A percentile compares a stretch with the other conserved stretches of the same genome.
phyloP scores from a whole-genome alignment of 2,888 invertebrate genomes.

The Pharmacophagus antenor region DNA sequence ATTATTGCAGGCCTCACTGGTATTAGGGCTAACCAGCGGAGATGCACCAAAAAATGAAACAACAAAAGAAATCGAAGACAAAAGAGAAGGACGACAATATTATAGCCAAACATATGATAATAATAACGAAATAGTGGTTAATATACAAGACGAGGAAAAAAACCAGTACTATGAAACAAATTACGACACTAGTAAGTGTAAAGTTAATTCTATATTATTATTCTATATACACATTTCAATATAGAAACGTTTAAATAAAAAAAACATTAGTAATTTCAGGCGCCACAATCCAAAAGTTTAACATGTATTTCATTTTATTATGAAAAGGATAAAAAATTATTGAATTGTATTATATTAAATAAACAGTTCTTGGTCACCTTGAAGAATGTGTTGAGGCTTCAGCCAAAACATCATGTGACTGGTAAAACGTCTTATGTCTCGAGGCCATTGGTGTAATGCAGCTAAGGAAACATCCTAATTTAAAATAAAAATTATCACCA shows the following conservation, averaged over 20 bases:
- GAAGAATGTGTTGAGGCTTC: too few relatives aligned
- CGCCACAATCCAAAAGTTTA: too few relatives aligned
- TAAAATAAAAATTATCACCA: too few relatives aligned
- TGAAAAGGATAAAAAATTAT: too few relatives aligned
- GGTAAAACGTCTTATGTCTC: too few relatives aligned
- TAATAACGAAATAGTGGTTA: constrained; percentile 84
- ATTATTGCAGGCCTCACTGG: constrained; percentile 65
- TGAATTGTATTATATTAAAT: too few relatives aligned
- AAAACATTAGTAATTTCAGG: neutral
- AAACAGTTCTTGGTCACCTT: too few relatives aligned
- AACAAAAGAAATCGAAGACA: constrained; percentile 35
- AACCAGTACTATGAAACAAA: constrained; percentile 88
- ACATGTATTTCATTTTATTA: too few relatives aligned
- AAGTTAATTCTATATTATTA: neutral
- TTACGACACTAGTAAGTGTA: constrained; percentile 85
- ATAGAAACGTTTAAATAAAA: neutral
- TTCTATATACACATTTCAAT: neutral
- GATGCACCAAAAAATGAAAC: constrained; percentile 35
- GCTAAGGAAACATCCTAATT: too few relatives aligned
- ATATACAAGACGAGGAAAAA: constrained; percentile 86
- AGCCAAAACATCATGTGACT: too few relatives aligned
- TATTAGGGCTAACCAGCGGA: constrained; percentile 57
- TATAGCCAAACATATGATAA: constrained; percentile 43
- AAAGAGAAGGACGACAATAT: constrained; percentile 49
- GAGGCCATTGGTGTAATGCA: too few relatives aligned